Evolutionary conservation across 2,113 vertebrate species (phyloP), one percentile per base, ranked within the genome.

Genomic region (Chaetodon trifascialis): DNA sequence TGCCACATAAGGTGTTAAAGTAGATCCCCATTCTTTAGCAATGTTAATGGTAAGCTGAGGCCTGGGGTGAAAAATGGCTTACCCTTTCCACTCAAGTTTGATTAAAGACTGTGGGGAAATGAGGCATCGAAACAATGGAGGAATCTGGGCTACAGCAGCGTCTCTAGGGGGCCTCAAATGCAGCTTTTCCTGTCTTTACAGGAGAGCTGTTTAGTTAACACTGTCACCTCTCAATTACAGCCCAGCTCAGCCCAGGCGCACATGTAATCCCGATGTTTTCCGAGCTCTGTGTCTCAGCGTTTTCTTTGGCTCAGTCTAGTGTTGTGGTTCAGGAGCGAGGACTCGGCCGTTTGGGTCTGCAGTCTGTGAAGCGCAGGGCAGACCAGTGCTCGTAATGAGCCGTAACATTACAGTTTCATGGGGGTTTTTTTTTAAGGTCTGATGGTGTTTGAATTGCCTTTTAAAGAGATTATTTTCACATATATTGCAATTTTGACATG

Each of bases 71-170:
- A 84, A 80, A 86, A 87, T 72, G 56, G n/a, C 34, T 55, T 84
- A 72, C 59, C 79, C 76, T 80, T 89, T 86, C 51, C 58, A 65
- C 65, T 86, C 62, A 7, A 34, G 78, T 73, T 84, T 84, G 84
- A 84, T 87, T 88, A 76, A 88, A 81, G 85, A 79, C 84, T 81
- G 34, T 42, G 65, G 49, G 76, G 73, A 82, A 85, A 79, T 84
- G 79, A 88, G 73, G 76, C 40, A 17, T 59, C 2, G 62, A 71
- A 64, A 85, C 86, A 88, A 83, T 79, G 42, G 68, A 59, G 65
- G 76, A 73, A 76, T 86, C 75, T 74, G 70, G 71, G 23, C 52
- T 66, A 15, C 69, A 34, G 84, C 51, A 69, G 40, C 42, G 1
- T 8, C 58, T 80, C 73, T 46, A 54, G 36, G 19, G 58, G 46